Evolutionary conservation across 2,113 vertebrate genomes (phyloP), one percentile per base, ranked within the genome.

Genomic region (Cochlearius cochlearius): DNA sequence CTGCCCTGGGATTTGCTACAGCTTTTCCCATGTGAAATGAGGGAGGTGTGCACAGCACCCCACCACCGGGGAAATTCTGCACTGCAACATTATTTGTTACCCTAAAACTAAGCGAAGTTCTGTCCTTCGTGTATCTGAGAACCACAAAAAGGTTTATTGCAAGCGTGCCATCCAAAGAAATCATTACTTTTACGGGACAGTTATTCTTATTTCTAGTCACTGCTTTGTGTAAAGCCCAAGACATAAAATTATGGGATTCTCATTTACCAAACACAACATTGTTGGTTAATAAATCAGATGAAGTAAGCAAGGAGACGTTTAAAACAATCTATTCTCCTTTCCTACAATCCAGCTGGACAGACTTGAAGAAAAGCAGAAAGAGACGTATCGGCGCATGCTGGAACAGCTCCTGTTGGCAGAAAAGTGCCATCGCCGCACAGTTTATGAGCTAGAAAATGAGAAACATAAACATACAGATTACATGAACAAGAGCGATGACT

Each of bases 401-500:
- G 99, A 99, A 92, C 99, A 99, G 98, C 99, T 99, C 86, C 98
- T 99, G 60, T 86, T 99, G 96, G 99, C 99, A 1, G 99, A 99
- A 91, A 99, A 99, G 94, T 99, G 99, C 82, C 99, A 99, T 97
- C 97, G 99, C 7, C 99, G 99, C 85, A 99, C 99, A 0, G 99
- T 99, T 80, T 98, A 97, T 3, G 99, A 99, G 91, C 96, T 99
- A 34, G 99, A 99, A 95, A 98, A 96, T 2, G 99, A 99, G 98
- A 99, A 99, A 49, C 98, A 97, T 56, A 99, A 99, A 64, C 99
- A 99, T 69, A 95, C 97, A 3, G 99, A 99, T 97, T 99, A 99
- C 98, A 99, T 99, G 98, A 98, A 98, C 97, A 99, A 99, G 98
- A 99, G 99, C 0, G 99, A 99, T 30, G 99, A 99, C 97, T 99